Conservation (phyloP, 2,113 vertebrate genomes). For the Carassius carassius region DNA sequence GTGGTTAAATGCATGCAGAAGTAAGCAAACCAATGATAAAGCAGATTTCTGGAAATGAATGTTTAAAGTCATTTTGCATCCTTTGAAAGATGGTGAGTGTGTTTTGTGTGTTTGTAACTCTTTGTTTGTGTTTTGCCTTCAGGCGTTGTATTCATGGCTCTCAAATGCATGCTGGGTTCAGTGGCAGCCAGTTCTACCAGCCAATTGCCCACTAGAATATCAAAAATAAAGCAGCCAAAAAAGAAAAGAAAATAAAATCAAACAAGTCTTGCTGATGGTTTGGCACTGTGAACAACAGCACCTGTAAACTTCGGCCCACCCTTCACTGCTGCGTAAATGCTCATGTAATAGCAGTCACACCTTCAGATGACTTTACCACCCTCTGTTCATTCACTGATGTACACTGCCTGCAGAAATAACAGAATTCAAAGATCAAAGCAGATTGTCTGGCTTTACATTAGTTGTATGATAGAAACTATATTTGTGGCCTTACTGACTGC, state of each 20-base stretch:
- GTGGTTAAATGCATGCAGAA: conserved; percentile 24
- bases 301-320: neutral
- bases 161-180: conserved; percentile 34
- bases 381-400: neutral
- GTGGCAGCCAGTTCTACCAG: conserved; percentile 7
- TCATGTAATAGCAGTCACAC: neutral
- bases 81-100: neutral
- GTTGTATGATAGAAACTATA: neutral
- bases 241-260: neutral
- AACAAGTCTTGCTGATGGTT: neutral
- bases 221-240: neutral
- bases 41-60: neutral
- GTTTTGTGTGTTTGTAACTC: neutral
- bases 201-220: conserved; percentile 24
- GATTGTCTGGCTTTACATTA: neutral
- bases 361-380: neutral
- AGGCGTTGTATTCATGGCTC: conserved; percentile 25
- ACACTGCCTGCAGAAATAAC: neutral
- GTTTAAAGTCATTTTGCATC: neutral
- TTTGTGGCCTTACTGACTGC: too few relatives aligned
- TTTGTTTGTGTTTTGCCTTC: neutral
- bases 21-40: conserved; percentile 10
- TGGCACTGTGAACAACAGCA: neutral
- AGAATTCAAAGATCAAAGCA: neutral
- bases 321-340: neutral